Evolutionary conservation across 2,888 invertebrate species (phyloP), one percentile per base, ranked within the genome.

Genomic region (Meta bourneti): DNA sequence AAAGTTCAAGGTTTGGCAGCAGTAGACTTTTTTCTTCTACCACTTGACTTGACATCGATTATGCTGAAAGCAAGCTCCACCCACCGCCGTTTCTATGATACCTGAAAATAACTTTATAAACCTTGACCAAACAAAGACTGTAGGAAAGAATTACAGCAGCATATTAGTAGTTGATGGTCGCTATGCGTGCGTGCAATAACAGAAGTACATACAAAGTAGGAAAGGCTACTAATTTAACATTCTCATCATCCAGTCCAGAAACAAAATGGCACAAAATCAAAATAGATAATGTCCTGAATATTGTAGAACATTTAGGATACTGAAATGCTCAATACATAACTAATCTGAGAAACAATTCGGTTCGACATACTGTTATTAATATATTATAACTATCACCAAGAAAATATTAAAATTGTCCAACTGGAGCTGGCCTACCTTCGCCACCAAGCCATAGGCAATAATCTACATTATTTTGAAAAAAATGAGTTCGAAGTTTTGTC

Each of bases 31-130:
- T n/a, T 19, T 9, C 74, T 48, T 34, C 48, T 84, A 61, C 13
- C n/a, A 19, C 34, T 74, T 84, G 54, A 19, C 34, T 75, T 84
- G 48, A 79, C 84, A 89, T 89, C 89, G 89, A 89, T 89, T 83
- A 54, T 8, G 48, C n/a, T 48, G 49, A 79, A 72, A 72, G 49
- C n/a, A 77, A 84, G 72, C 89, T 89, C 84, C 89, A 84, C 89
- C 89, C 84, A 79, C 74, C 51, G 48, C 69, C 89, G 84, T 89
- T 89, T 83, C 89, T 69, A 89, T 84, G 89, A 71, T 83, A 89
- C 89, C 84, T 84, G 78, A 61, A 84, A 83, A 78, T 82, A 79
- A 83, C 82, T 83, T 79, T 54, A 71, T 48, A 84, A 77, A 72
- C 77, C 61, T 84, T 84, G 61, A 49, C 89, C 78, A 89, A 89